These are phyloP conservation scores for Scatophagus argus DNA, from an alignment of 2,113 vertebrate species.

Conservation along the genomic window DNA sequence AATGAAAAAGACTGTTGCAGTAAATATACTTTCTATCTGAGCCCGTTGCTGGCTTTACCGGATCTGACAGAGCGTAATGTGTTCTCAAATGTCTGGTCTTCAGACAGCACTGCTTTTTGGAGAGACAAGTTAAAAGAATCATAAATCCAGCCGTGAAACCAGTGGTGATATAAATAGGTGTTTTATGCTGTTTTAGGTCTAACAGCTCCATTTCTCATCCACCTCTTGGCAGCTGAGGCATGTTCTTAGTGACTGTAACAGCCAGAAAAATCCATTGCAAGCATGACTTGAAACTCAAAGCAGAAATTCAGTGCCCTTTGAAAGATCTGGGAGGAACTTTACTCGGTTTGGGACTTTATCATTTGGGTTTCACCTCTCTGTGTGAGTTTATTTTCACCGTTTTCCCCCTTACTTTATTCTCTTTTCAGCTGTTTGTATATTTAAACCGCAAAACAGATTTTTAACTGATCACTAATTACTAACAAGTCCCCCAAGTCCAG, in stretches of 20 bases:
- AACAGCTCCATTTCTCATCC: constrained; percentile 70
- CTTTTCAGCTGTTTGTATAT: constrained; percentile 8
- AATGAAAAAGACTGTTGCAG: not conserved
- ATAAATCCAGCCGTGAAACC: constrained; percentile 69
- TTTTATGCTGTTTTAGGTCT: constrained; percentile 69
- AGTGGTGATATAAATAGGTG: constrained; percentile 70
- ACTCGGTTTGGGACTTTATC: constrained; percentile 26
- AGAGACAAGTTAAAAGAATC: constrained; percentile 65
- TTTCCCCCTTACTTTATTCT: not conserved
- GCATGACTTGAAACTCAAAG: constrained; percentile 70
- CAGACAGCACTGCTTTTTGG: constrained; percentile 51
- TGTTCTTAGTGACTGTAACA: constrained; percentile 66
- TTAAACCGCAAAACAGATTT: constrained; percentile 17
- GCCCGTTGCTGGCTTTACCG: constrained; percentile 1
- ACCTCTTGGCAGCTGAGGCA: constrained; percentile 56
- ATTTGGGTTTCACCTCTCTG: constrained; percentile 23
- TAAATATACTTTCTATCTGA: constrained; percentile 2
- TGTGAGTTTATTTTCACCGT: constrained; percentile 19
- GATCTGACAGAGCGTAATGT: constrained; percentile 22
- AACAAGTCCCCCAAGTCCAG: constrained; percentile 10
- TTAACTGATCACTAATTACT: constrained; percentile 41
- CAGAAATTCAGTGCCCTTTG: constrained; percentile 26
- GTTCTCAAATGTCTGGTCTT: constrained; percentile 53
- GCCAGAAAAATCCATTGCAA: constrained; percentile 64
- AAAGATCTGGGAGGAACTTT: constrained; percentile 35